A percentile compares a stretch with the other conserved stretches of the same genome.
Evolutionary conservation across 2,888 invertebrate genomes (phyloP).

Genomic region (Lasioglossum oenotherae): DNA sequence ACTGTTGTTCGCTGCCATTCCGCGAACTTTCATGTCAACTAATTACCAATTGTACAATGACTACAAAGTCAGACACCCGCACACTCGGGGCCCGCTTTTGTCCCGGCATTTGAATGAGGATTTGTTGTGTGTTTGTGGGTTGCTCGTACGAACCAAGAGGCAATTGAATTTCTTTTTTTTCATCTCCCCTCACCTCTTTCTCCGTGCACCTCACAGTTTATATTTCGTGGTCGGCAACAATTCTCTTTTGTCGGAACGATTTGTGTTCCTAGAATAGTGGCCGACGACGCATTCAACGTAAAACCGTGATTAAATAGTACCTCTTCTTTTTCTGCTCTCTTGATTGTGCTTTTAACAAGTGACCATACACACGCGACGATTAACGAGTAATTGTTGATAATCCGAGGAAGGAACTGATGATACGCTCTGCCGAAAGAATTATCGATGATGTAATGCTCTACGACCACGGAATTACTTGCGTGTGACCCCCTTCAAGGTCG

Average conservation of each 20-base stretch:
- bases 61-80: slow-evolving; percentile 27
- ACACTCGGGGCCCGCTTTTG: slow-evolving; percentile 30
- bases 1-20: slow-evolving; percentile 9
- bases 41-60: slow-evolving; percentile 46
- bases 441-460: slow-evolving; percentile 16
- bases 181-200: neutral
- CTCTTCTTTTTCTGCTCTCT: neutral
- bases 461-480: slow-evolving; percentile 33
- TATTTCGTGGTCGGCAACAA: neutral
- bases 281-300: neutral
- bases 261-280: slow-evolving; percentile 5
- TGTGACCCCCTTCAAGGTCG: slow-evolving; percentile 28
- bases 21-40: slow-evolving; percentile 40
- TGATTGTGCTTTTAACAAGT: slow-evolving; percentile 5
- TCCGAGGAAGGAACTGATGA: slow-evolving; percentile 6
- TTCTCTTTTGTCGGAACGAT: neutral
- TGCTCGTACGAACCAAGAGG: slow-evolving; percentile 2
- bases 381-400: slow-evolving; percentile 6
- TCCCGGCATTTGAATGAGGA: slow-evolving; percentile 42
- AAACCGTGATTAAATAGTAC: neutral
- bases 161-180: slow-evolving; percentile 38
- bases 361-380: neutral
- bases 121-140: neutral
- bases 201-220: slow-evolving; percentile 12
- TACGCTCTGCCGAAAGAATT: slow-evolving; percentile 16